phyloP scores from a whole-genome alignment of 2,113 vertebrate species.

The Pteruthius melanotis region DNA sequence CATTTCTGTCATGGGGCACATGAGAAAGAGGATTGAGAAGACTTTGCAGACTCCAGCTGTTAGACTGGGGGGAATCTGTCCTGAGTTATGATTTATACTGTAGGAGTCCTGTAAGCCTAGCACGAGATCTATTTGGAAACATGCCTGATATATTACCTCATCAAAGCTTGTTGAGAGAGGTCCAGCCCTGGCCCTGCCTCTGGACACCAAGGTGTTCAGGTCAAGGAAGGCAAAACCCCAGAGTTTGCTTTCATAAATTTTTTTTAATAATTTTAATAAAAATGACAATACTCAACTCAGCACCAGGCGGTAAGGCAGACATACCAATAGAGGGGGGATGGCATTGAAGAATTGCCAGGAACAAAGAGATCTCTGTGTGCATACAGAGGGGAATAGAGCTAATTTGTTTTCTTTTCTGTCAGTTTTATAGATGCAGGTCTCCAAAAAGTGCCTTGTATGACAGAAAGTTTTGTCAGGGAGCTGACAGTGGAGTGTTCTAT shows the following conservation, averaged over 20 bases:
- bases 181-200: not conserved
- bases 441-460: not conserved
- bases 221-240: not conserved
- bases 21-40: not conserved
- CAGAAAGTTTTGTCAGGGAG: not conserved
- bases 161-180: not conserved
- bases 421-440: not conserved
- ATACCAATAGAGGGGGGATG: not conserved
- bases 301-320: not conserved
- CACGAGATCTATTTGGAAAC: not conserved
- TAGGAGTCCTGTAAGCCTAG: not conserved
- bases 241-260: not conserved
- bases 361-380: not conserved
- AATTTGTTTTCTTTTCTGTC: not conserved
- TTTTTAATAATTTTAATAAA: not conserved
- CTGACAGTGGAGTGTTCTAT: not conserved
- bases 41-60: not conserved
- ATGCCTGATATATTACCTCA: not conserved
- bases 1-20: not conserved
- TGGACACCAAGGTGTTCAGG: not conserved
- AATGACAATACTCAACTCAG: not conserved
- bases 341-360: not conserved
- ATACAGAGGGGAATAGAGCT: not conserved
- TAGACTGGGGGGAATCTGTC: not conserved
- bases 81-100: not conserved